Base-by-base conservation (phyloP, 2,888 invertebrate species). In the Eupithecia exiguata region DNA sequence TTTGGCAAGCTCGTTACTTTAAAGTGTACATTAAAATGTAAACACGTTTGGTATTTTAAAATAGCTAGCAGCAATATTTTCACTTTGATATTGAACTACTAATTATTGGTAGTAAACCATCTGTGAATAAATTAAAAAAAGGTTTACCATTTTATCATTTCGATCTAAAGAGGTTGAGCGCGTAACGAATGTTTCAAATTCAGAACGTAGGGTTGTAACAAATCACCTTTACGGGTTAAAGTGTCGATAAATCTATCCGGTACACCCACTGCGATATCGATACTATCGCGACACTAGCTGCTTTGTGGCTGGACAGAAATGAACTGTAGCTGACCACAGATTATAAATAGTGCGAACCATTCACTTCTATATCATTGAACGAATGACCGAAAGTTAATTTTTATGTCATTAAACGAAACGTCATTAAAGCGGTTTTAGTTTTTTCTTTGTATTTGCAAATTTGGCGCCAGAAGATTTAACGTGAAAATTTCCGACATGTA, bases 211-310 rank as follows among this genome's bases (percentile, higher is more conserved):
- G 84, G 86, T 83, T 83, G 84, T 89, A 89, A 91, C 91, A 89
- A 92, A 91, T 91, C 89, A 91, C 90, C 89, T 87, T 88, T 90
- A 88, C 87, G 87, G 90, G 86, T 86, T 86, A 89, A 89, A 86
- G 86, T 87, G 88, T 86, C 88, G 87, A 90, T 91, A 91, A 91
- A 91, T 92, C 90, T 89, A 87, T 84, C 85, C 83, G 84, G 86
- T 91, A 88, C 91, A 89, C 90, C 91, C 91, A 91, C 92, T 83
- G 84, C 80, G 83, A 82, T 79, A 79, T 81, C 81, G 91, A 90
- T 91, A 84, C 79, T 87, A 91, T 92, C 92, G 83, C 82, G 87
- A 84, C 84, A 86, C 86, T 88, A 87, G 86, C 85, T 84, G 82
- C 84, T 84, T 86, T 86, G 86, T 88, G 86, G 87, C 88, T 85